A percentile compares a stretch with the other conserved stretches of the same genome.
phyloP scores from a whole-genome alignment of 2,888 invertebrate genomes.

The Neoitamus cyanurus region DNA sequence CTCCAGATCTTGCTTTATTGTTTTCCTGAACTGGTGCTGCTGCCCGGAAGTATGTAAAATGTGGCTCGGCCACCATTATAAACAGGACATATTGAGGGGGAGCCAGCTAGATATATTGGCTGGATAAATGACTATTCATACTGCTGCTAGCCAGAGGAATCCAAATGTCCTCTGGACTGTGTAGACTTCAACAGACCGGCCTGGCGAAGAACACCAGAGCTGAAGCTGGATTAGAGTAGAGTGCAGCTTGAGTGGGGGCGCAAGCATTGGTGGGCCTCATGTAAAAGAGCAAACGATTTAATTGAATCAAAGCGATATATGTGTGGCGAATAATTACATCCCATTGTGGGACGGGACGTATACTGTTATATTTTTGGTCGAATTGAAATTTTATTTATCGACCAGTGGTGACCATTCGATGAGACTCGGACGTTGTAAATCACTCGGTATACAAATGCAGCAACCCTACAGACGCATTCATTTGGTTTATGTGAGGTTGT shows the following conservation, averaged over 20 bases:
- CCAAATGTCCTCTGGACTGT: not conserved
- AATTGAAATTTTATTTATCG: constrained; percentile 53
- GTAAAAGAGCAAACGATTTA: constrained; percentile 49
- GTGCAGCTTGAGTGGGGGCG: not conserved
- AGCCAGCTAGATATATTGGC: not conserved
- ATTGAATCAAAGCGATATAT: constrained; percentile 52
- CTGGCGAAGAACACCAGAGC: not conserved
- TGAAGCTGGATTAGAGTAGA: not conserved
- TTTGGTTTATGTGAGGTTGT: constrained; percentile 51
- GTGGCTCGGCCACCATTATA: constrained; percentile 32
- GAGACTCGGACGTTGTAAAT: constrained; percentile 48
- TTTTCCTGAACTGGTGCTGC: constrained; percentile 48
- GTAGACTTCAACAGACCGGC: not conserved
- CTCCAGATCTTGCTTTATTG: constrained; percentile 51
- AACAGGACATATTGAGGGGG: constrained; percentile 23
- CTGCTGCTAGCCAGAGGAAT: not conserved
- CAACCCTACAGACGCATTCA: constrained; percentile 40
- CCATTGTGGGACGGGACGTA: constrained; percentile 35
- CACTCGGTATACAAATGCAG: constrained; percentile 50
- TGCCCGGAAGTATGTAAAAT: constrained; percentile 50
- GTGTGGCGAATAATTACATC: constrained; percentile 51
- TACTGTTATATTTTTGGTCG: constrained; percentile 52
- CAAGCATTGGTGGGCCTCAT: constrained; percentile 26
- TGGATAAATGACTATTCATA: not conserved
- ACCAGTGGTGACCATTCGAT: constrained; percentile 52